Evolutionary conservation across 1,140 invertebrate species (phyloP), one percentile per base, ranked within the genome.

Genomic region (Drosophila kohkoa): DNA sequence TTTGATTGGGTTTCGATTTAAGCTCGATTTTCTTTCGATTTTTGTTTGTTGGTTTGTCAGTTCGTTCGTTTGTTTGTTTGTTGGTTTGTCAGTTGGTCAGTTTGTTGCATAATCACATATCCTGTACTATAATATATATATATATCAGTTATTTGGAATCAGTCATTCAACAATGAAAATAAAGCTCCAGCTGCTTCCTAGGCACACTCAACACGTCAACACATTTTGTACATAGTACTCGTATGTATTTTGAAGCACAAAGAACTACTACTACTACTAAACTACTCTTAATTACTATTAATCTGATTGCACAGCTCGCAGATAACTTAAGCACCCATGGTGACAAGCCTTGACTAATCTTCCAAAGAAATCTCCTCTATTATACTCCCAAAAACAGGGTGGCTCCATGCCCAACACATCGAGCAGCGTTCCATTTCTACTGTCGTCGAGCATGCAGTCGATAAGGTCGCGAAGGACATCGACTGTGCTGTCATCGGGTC

Each of bases 361-460:
- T 92, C 81, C 89, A 92, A 92, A 92, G 91, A 92, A 92, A 91
- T 92, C 91, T 92, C 87, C 89, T 86, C 90, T 92, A 86, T 91
- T 92, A 79, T 92, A 87, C 81, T 92, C 88, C 80, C 86, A 92
- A 87, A 92, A 91, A 91, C 94, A 97, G 96, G 96, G 96, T 83
- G 96, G 96, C 74, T 96, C 96, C 57, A 96, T 97, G 96, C 96
- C 97, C 78, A 97, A 97, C 91, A 97, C 96, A 28, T 97, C 96
- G 86, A 97, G 96, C 85, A 97, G 96, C 91, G 96, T 97, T 30
- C 96, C 96, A 13, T 97, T 96, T 92, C 94, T 97, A 88, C 93
- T 97, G 72, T 96, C 95, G 64, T 95, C 96, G 48, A 96, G 96
- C 72, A 96, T 97, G 95, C 96, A 95, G 93, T 96, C 96, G 76